Evolutionary conservation across 2,113 vertebrate species (phyloP).

Genomic region (Vombatus ursinus): DNA sequence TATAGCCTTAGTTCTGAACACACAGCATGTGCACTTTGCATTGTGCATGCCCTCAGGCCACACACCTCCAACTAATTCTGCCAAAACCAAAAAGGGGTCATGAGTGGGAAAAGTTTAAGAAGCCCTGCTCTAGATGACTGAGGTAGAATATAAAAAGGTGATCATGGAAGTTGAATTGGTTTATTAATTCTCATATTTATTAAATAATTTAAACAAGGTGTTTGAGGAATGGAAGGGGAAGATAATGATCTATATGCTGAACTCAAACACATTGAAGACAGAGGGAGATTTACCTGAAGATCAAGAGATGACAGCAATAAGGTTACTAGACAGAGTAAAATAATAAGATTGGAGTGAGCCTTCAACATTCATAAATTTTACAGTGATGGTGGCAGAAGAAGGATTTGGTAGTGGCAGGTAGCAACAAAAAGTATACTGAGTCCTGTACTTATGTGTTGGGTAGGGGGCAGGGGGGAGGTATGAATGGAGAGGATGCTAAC

Average conservation of each 20-base stretch:
- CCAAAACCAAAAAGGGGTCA: no score
- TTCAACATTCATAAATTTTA: neutral
- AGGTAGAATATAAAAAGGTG: neutral
- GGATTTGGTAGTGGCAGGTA: neutral
- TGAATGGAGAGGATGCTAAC: neutral
- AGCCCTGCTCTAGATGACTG: neutral
- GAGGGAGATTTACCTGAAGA: neutral
- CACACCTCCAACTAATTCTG: no score
- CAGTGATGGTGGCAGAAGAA: neutral
- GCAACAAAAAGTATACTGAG: neutral
- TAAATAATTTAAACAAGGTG: neutral
- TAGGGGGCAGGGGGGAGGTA: neutral
- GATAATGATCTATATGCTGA: neutral
- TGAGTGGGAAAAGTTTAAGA: no score
- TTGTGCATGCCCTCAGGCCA: no score
- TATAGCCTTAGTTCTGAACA: no score
- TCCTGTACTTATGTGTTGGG: neutral
- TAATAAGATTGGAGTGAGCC: neutral
- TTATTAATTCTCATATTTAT: neutral
- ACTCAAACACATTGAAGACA: neutral
- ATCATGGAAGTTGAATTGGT: neutral
- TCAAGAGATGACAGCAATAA: neutral
- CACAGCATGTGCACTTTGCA: no score
- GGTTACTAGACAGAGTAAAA: neutral
- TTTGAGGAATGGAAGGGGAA: neutral